Base-by-base conservation (phyloP, 2,113 vertebrate species). In the Melanotaenia duboulayi region DNA sequence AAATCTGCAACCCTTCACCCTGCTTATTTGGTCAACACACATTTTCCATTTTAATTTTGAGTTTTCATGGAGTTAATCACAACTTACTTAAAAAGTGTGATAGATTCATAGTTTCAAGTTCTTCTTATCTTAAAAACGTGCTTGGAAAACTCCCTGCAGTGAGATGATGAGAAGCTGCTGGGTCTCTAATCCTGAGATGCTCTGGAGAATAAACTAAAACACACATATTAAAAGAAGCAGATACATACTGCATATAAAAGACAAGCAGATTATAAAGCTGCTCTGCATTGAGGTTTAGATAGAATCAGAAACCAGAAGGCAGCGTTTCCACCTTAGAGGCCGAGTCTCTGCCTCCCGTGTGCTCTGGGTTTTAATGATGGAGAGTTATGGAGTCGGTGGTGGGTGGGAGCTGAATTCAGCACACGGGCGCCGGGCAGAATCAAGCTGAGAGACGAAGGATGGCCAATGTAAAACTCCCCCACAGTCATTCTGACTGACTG, bases 131-230 rank as follows among this genome's bases (percentile, higher is more conserved):
- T 28, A 6, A 28, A 28, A 28, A 4, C 28, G 3, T 28, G 28
- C 28, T 28, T 28, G 28, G 28, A 6, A 28, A 35, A 1, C 4
- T 7, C 7, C 32, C 32, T 35, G 5, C 28, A 28, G 28, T 23
- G 0, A 64, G 48, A 63, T 22, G 80, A 78, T 73, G 74, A 77
- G 59, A 58, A 35, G 62, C 69, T 35, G 63, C 61, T 35, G 66
- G 35, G 2, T 40, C 10, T 12, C 58, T 46, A 8, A 5, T 44
- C 56, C 70, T 20, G 42, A 73, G 62, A 16, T 63, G 42, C 35
- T 56, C 70, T 46, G 77, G 71, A 52, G 74, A 64, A 52, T 52
- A 69, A 80, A 52, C 8, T 25, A 58, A 40, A 39, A 28, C 20
- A 52, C 22, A 55, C 48, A 64, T 1, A 2, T 48, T 7, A 32